Conservation (phyloP, 2,888 invertebrate species). For the Isotomurus palustris region DNA sequence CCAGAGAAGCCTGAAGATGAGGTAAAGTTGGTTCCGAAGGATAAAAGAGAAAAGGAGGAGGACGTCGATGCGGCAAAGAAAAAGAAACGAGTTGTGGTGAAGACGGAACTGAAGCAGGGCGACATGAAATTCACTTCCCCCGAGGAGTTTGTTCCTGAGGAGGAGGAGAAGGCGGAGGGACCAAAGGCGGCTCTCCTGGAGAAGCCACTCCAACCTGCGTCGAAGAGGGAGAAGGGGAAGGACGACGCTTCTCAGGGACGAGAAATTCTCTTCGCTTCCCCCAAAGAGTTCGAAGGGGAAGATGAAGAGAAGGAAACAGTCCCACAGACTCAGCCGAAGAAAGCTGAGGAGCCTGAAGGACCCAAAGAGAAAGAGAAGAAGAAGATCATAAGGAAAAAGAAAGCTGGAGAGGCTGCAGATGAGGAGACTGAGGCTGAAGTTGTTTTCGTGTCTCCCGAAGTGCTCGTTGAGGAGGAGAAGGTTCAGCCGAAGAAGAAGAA, state of each 20-base stretch:
- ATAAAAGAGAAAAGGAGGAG: not conserved
- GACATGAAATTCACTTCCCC: not conserved
- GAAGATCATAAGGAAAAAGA: conserved; percentile 3
- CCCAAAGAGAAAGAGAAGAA: not conserved
- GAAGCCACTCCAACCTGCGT: not conserved
- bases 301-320: conserved; percentile 47
- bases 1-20: not conserved
- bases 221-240: conserved; percentile 18
- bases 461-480: conserved; percentile 1
- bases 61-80: not conserved
- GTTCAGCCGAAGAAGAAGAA: not conserved
- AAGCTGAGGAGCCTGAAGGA: not conserved
- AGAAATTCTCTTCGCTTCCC: not conserved
- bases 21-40: not conserved
- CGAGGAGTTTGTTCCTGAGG: conserved; percentile 51
- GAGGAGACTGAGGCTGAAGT: not conserved
- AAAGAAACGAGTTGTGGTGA: not conserved
- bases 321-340: not conserved
- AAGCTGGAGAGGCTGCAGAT: conserved; percentile 1
- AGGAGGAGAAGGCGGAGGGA: not conserved
- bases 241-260: conserved; percentile 22
- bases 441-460: conserved; percentile 1
- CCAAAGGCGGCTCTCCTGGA: not conserved
- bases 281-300: not conserved
- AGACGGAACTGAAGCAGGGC: not conserved